A percentile compares a stretch with the other conserved stretches of the same genome.
These are phyloP conservation scores for Nyctalus aviator DNA, from an alignment of 2,797 vertebrate species.

Conservation along the genomic window DNA sequence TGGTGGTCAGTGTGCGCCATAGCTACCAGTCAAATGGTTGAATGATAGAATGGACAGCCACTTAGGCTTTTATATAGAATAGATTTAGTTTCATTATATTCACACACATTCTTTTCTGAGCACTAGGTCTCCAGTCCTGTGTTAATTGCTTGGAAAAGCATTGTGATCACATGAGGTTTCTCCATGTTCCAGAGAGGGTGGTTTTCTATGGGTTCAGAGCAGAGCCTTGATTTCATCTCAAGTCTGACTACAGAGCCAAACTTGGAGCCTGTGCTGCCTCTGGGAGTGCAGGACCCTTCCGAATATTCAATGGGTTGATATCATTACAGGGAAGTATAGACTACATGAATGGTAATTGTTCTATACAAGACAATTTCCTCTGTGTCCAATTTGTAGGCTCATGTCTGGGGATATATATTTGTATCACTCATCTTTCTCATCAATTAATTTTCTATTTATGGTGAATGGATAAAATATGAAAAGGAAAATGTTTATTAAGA, in stretches of 20 bases:
- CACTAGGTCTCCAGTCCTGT: background rate
- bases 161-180: background rate
- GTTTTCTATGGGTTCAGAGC: background rate
- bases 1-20: too few species aligned
- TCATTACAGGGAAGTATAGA: background rate
- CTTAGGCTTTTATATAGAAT: too few species aligned
- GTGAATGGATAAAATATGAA: background rate
- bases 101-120: background rate
- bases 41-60: too few species aligned
- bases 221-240: background rate
- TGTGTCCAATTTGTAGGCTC: background rate
- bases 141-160: background rate
- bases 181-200: background rate
- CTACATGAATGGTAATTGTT: background rate
- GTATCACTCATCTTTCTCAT: background rate
- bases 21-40: too few species aligned
- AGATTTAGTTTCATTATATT: background rate
- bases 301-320: background rate
- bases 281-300: background rate
- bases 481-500: slow-evolving; percentile 27
- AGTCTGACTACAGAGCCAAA: background rate
- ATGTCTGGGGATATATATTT: background rate
- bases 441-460: background rate
- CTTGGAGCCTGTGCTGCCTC: background rate
- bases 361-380: background rate